Base-by-base conservation (phyloP, 1,140 invertebrate genomes). In the Agrypnia vestita region DNA sequence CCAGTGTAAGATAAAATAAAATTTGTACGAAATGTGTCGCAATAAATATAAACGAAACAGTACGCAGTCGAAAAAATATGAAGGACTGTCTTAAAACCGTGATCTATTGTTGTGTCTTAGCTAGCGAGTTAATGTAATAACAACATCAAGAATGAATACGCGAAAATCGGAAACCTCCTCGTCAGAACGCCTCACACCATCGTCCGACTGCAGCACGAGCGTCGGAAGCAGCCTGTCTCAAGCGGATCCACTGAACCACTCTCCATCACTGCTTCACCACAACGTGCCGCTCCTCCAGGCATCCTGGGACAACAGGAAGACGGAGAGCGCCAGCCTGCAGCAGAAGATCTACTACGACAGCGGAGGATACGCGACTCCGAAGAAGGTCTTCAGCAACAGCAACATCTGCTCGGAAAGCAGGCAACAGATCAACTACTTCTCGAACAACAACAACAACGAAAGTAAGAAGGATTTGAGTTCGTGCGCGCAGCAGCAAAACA, bases 311-410 rank as follows among this genome's bases (percentile, higher is more conserved):
- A n/a, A 17, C 13, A 53, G 59, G 25, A 75, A 75, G 43, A 19
- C 53, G 3, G 43, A 61, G 15, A 61, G n/a, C 13, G 43, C 35
- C 1, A 25, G 25, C 6, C 55, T 75, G 21, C 56, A 51, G 17
- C 73, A 75, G 10, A 75, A 75, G 10, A 0, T 75, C 0, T 75
- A 75, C 55, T 75, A 25, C 55, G 73, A 75, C 73, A 56, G 10
- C 62, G 62, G 62, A 35, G 62, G 62, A 13, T 67, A 67, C 17
- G 21, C 62, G 3, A 11, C 44, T 7, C 15, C 71, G 12, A 73
- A 73, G 17, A 73, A 73, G 21, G 35, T 35, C 19, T 73, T 73
- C 71, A 35, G 71, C 6, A 21, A 71, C 43, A 55, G 51, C 19
- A 44, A 35, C 43, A 6, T 19, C 1, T 55, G 21, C 15, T 13